These are phyloP conservation scores for Oncorhynchus nerka DNA, from an alignment of 2,113 vertebrate species.

Conservation along the genomic window DNA sequence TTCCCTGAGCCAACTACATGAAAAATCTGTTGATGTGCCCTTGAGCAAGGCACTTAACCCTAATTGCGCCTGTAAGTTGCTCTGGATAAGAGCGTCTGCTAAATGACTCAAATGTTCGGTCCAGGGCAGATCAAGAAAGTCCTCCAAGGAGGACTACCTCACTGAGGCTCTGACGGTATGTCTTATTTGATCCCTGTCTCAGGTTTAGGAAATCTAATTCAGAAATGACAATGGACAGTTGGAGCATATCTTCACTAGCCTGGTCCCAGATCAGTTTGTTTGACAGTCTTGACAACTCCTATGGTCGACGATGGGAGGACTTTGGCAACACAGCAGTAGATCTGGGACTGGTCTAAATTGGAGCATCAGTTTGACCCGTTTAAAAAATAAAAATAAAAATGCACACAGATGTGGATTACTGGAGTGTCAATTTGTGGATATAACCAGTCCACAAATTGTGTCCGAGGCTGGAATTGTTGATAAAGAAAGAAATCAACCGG, in stretches of 20 bases:
- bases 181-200: conserved; percentile 12
- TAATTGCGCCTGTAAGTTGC: too few species aligned
- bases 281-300: too few species aligned
- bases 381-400: too few species aligned
- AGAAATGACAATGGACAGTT: neutral
- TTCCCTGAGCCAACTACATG: too few species aligned
- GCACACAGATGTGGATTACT: conserved; percentile 74
- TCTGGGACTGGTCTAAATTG: too few species aligned
- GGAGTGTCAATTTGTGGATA: conserved; percentile 78
- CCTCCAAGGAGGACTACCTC: conserved; percentile 70
- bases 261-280: too few species aligned
- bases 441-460: conserved; percentile 70
- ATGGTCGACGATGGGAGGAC: too few species aligned
- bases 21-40: too few species aligned
- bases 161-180: conserved; percentile 77
- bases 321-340: too few species aligned
- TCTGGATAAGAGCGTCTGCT: neutral
- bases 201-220: neutral
- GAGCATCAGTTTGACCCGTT: neutral
- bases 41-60: too few species aligned
- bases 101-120: conserved; percentile 77
- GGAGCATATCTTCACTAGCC: neutral
- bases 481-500: conserved; percentile 68
- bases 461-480: conserved; percentile 82
- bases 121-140: conserved; percentile 77